Percentiles rank a stretch among this genome's conserved stretches.
phyloP scores from a whole-genome alignment of 64 coral and sea anemone genomes.

The Pocillopora verrucosa region DNA sequence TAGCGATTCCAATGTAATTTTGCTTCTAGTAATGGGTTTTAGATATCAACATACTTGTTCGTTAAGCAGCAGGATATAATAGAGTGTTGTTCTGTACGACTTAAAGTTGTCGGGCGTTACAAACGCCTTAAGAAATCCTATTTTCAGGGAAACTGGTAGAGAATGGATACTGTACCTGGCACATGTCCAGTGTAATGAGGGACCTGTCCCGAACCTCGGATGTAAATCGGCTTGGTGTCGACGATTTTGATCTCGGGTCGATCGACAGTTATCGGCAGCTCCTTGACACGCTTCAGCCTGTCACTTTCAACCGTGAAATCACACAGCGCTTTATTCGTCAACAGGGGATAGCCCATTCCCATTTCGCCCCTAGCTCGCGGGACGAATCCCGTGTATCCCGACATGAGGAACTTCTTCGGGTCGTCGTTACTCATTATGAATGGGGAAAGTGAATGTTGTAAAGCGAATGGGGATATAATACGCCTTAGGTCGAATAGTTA shows the following conservation, averaged over 20 bases:
- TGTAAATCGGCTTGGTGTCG: constrained; percentile 82
- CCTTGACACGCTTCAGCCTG: constrained; percentile 61
- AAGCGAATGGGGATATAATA: constrained; percentile 50
- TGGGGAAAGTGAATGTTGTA: constrained; percentile 76
- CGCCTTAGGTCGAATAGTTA: constrained; percentile 30
- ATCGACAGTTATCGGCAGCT: constrained; percentile 68
- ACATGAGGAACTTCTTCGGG: constrained; percentile 80
- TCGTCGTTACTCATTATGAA: constrained; percentile 64
- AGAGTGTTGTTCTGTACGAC: too few relatives aligned
- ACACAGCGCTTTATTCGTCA: constrained; percentile 92
- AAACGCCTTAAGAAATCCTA: too few relatives aligned
- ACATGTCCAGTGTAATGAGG: constrained; percentile 98
- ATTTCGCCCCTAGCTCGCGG: constrained; percentile 82
- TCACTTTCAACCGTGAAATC: constrained; percentile 84
- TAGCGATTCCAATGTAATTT: too few relatives aligned
- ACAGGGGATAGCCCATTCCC: constrained; percentile 82
- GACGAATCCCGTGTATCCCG: constrained; percentile 97
- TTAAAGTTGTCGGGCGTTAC: too few relatives aligned
- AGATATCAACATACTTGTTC: too few relatives aligned
- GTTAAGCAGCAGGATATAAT: too few relatives aligned
- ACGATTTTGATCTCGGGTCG: constrained; percentile 70
- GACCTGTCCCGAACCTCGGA: constrained; percentile 72
- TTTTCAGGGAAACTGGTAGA: not conserved
- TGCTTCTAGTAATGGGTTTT: too few relatives aligned
- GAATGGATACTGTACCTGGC: constrained; percentile 56